Evolutionary conservation across 2,113 vertebrate species (phyloP).

Genomic region (Piaya cayana): DNA sequence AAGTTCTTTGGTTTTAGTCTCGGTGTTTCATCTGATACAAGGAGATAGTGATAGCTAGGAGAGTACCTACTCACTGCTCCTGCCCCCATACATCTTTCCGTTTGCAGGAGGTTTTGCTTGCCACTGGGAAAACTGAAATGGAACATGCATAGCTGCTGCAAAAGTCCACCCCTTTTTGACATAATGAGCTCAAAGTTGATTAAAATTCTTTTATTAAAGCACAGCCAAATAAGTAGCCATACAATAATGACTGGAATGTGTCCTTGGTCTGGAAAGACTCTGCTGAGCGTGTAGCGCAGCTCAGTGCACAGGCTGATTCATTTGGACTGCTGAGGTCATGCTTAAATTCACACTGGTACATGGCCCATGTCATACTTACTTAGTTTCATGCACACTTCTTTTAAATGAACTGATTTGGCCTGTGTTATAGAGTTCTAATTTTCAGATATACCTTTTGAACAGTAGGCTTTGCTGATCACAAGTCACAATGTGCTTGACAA

Average conservation of each 20-base stretch:
- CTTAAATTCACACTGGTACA: neutral
- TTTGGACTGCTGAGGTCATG: neutral
- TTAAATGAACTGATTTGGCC: neutral
- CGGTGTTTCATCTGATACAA: neutral
- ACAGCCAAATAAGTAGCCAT: neutral
- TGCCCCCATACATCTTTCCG: neutral
- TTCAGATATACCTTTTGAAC: neutral
- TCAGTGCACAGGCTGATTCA: neutral
- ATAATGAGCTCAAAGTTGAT: conserved; percentile 53
- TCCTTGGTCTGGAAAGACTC: neutral
- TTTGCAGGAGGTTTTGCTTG: neutral
- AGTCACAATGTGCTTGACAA: neutral
- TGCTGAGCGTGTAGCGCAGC: neutral
- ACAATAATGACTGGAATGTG: conserved; percentile 29
- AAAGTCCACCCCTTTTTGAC: neutral
- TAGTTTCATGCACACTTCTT: neutral
- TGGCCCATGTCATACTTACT: neutral
- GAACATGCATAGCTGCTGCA: neutral
- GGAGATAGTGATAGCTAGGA: neutral
- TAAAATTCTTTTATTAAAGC: conserved; percentile 42
- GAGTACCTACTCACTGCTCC: neutral
- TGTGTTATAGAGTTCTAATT: neutral
- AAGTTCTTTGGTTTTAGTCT: neutral
- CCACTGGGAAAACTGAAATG: neutral
- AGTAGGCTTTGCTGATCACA: neutral